A percentile compares a stretch with the other conserved stretches of the same genome.
Conservation (phyloP, 2,888 invertebrate species). For the Dendrolimus pini region DNA sequence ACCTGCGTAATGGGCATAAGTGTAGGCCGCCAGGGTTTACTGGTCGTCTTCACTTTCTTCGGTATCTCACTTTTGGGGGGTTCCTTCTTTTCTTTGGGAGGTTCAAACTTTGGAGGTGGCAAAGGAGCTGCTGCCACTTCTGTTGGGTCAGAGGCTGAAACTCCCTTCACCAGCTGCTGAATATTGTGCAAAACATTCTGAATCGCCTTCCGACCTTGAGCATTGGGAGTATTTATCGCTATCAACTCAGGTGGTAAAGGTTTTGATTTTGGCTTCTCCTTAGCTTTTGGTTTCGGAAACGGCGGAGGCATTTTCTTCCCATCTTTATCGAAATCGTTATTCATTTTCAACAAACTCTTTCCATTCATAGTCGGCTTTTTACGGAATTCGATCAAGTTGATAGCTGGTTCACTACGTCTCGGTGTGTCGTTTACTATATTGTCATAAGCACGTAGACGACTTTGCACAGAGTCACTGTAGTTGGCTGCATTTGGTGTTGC, state of each 20-base stretch:
- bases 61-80: conserved; percentile 36
- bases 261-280: conserved; percentile 49
- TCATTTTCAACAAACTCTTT: conserved; percentile 62
- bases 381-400: conserved; percentile 61
- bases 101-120: conserved; percentile 37
- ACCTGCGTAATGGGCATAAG: conserved; percentile 80
- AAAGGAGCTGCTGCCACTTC: conserved; percentile 58
- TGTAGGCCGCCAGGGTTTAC: conserved; percentile 84
- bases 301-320: conserved; percentile 58
- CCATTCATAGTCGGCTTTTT: conserved; percentile 61
- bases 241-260: conserved; percentile 76
- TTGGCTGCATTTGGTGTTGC: conserved; percentile 85
- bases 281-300: conserved; percentile 40
- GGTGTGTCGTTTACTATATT: conserved; percentile 62
- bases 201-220: conserved; percentile 60
- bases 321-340: conserved; percentile 40
- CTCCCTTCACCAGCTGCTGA: conserved; percentile 66
- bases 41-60: conserved; percentile 67
- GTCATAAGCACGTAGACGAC: conserved; percentile 86
- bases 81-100: conserved; percentile 51
- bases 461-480: conserved; percentile 88
- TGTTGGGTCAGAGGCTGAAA: conserved; percentile 61
- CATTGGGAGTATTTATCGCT: conserved; percentile 72
- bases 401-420: conserved; percentile 39
- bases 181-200: conserved; percentile 68